Conservation (phyloP, 2,113 vertebrate genomes). For the Benitochromis conjunctus region DNA sequence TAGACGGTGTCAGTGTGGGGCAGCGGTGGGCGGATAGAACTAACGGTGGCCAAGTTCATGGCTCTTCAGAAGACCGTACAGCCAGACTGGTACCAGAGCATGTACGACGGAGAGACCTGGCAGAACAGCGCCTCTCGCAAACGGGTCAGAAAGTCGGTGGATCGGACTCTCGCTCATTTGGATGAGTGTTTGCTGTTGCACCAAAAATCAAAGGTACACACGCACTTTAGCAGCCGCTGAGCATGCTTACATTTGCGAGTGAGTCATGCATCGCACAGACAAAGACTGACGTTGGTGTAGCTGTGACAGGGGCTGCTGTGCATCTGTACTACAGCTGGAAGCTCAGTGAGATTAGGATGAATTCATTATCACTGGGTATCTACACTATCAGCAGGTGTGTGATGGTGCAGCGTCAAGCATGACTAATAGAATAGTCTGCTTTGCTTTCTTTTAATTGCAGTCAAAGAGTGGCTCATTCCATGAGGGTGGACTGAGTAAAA, state of each 20-base stretch:
- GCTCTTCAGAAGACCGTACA: constrained; percentile 81
- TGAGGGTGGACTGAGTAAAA: not conserved
- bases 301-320: not conserved
- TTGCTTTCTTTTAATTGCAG: not conserved
- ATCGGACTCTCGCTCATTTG: constrained; percentile 87
- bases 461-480: not conserved
- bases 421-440: not conserved
- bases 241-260: not conserved
- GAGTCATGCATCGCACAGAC: not conserved
- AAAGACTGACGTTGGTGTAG: not conserved
- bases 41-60: constrained; percentile 87
- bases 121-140: constrained; percentile 76
- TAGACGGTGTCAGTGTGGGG: constrained; percentile 93
- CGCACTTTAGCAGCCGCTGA: not conserved
- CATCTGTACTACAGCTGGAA: not conserved
- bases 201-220: constrained; percentile 79
- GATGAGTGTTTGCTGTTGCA: constrained; percentile 84
- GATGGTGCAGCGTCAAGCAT: not conserved
- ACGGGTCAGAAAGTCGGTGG: constrained; percentile 87
- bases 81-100: constrained; percentile 93
- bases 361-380: not conserved
- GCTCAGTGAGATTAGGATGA: not conserved
- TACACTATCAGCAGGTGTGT: not conserved
- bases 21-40: constrained; percentile 86
- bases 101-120: constrained; percentile 88